Conservation (phyloP, 2,797 vertebrate genomes). For the Nyctalus aviator region DNA sequence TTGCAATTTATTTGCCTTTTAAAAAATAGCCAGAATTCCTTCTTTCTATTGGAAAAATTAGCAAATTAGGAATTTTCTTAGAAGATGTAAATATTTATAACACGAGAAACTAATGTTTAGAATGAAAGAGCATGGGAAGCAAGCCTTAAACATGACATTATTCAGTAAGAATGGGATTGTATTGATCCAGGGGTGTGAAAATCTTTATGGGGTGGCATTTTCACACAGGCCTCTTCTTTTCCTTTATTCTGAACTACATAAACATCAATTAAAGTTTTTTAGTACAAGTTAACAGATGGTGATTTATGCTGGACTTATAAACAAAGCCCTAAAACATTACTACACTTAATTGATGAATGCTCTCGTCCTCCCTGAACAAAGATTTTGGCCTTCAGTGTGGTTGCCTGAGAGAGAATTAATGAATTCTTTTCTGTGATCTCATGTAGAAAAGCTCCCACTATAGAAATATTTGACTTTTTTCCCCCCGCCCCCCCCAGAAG, state of each 20-base stretch:
- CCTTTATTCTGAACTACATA: slow-evolving; percentile 54
- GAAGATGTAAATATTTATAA: slow-evolving; percentile 19
- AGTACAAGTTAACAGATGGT: slow-evolving; percentile 66
- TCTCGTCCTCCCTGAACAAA: slow-evolving; percentile 55
- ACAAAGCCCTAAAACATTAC: slow-evolving; percentile 61
- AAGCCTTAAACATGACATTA: neutral
- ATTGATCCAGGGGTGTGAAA: slow-evolving; percentile 23
- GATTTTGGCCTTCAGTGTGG: slow-evolving; percentile 60
- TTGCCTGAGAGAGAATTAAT: slow-evolving; percentile 74
- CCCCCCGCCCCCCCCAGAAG: fast-evolving
- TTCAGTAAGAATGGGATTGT: neutral
- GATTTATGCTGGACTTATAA: slow-evolving; percentile 62
- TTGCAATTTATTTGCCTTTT: slow-evolving; percentile 22
- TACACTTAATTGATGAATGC: slow-evolving; percentile 63
- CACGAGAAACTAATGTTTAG: slow-evolving; percentile 16
- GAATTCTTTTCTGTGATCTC: slow-evolving; percentile 76
- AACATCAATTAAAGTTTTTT: slow-evolving; percentile 67
- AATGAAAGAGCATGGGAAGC: neutral
- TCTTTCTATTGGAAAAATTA: slow-evolving; percentile 34
- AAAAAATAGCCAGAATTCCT: neutral
- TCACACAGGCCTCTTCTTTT: slow-evolving; percentile 56
- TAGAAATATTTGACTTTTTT: slow-evolving; percentile 63
- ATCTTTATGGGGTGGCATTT: slow-evolving; percentile 27
- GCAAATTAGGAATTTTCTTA: neutral
- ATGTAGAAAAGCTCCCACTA: slow-evolving; percentile 52